Evolutionary conservation across 2,113 vertebrate genomes (phyloP), one percentile per base, ranked within the genome.

Genomic region (Odocoileus hemionus): DNA sequence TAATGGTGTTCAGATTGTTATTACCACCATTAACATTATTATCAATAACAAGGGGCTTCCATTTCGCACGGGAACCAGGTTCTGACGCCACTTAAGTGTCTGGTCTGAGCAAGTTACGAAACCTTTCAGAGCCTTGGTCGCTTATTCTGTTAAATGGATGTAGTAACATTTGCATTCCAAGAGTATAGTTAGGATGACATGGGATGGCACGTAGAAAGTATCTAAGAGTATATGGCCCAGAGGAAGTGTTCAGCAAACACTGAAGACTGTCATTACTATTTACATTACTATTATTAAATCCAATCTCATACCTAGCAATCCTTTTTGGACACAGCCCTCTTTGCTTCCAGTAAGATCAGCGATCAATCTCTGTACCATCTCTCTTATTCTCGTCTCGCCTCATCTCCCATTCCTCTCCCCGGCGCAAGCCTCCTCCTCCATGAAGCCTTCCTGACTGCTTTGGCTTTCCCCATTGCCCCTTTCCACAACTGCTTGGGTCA

Each of bases 311-410:
- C 2, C 23, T n/a, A 86, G 33, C 43, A 79, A 54, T 19, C n/a
- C 26, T 11, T 33, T 19, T n/a, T 23, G 55, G 45, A 64, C 26
- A 26, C 45, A 86, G 26, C 3, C 28, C 21, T 47, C 61, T 39
- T 23, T 89, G 82, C 39, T 92, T 50, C 80, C 43, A 6, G 36
- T 23, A 45, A 82, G 36, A 43, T 25, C 36, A 7, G 13, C 9
- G 25, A 36, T 16, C 33, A 6, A 12, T 26, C 33, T 50, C 36
- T 5, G 28, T 21, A 17, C 17, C 14, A 6, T 33, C 28, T 76
- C 1, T 0, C 10, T 67, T 45, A 50, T 52, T 21, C 39, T 43
- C 10, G 5, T 5, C 58, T 64, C 2, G 2, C 5, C 36, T n/a
- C 19, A 8, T 33, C n/a, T 60, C 5, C 13, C 4, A 15, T 2